Evolutionary conservation across 2,888 invertebrate genomes (phyloP).

Genomic region (Polia nebulosa): DNA sequence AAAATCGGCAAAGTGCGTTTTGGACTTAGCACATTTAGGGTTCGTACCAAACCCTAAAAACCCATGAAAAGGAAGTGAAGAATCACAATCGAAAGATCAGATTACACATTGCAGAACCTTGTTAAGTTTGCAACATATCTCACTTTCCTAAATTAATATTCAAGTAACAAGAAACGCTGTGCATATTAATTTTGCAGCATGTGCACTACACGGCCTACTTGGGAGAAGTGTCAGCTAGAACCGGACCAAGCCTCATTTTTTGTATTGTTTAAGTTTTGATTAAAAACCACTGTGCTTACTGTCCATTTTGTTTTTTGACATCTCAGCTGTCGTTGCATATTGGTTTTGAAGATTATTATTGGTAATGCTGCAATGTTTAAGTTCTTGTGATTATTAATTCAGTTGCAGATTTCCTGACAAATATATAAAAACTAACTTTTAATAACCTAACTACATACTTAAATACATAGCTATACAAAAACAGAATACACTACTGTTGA

Average conservation of each 20-base stretch:
- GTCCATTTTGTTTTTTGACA: constrained; percentile 51
- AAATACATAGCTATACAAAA: no score
- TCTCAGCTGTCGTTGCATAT: constrained; percentile 35
- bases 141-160: constrained; percentile 32
- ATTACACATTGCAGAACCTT: not conserved
- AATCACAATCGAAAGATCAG: not conserved
- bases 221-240: constrained; percentile 70
- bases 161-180: constrained; percentile 28
- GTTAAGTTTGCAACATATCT: constrained; percentile 4
- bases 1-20: no score
- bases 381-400: not conserved
- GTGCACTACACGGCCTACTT: constrained; percentile 68
- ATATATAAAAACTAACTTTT: no score
- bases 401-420: no score
- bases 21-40: no score
- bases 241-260: constrained; percentile 64
- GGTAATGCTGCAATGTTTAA: not conserved
- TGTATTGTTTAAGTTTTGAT: constrained; percentile 75
- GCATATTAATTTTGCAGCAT: constrained; percentile 47
- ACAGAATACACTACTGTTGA: no score
- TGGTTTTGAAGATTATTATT: constrained; percentile 25
- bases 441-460: no score
- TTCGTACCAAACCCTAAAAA: no score
- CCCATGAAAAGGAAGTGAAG: not conserved
- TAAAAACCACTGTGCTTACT: constrained; percentile 67